phyloP scores from a whole-genome alignment of 2,797 vertebrate genomes.

The Sebastes hubbsi region DNA sequence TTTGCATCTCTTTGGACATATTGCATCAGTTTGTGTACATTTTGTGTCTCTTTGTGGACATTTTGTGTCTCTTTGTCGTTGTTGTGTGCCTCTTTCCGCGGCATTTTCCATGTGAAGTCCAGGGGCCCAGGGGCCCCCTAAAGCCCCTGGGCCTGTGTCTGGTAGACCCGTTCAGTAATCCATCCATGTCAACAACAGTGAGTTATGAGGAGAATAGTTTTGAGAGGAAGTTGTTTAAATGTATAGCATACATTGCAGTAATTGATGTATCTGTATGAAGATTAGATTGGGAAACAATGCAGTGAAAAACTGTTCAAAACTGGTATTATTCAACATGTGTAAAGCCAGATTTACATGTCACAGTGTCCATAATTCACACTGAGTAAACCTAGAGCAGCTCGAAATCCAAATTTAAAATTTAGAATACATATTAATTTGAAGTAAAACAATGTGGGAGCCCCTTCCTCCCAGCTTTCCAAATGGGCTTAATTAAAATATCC shows the following conservation, averaged over 20 bases:
- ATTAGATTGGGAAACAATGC: background rate
- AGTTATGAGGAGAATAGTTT: background rate
- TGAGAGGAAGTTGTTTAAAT: background rate
- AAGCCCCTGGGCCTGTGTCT: background rate
- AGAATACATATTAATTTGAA: background rate
- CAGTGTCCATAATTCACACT: background rate
- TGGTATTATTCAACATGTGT: too few species aligned
- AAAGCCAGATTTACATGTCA: background rate
- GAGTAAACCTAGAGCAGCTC: background rate
- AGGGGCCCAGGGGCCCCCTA: background rate
- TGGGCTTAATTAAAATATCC: conserved; percentile 39
- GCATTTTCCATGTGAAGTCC: background rate
- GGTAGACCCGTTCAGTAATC: background rate
- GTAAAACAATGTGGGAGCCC: background rate
- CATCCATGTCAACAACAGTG: background rate
- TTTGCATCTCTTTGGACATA: too few species aligned
- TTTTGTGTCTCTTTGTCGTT: background rate
- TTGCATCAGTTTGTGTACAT: too few species aligned
- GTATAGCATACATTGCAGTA: background rate
- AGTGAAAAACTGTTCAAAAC: background rate
- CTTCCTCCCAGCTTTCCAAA: background rate
- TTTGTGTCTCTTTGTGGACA: too few species aligned
- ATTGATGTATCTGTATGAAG: background rate
- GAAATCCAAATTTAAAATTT: background rate
- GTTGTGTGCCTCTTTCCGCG: background rate